Base-by-base conservation (phyloP, 1,140 invertebrate genomes). In the Cylas formicarius region DNA sequence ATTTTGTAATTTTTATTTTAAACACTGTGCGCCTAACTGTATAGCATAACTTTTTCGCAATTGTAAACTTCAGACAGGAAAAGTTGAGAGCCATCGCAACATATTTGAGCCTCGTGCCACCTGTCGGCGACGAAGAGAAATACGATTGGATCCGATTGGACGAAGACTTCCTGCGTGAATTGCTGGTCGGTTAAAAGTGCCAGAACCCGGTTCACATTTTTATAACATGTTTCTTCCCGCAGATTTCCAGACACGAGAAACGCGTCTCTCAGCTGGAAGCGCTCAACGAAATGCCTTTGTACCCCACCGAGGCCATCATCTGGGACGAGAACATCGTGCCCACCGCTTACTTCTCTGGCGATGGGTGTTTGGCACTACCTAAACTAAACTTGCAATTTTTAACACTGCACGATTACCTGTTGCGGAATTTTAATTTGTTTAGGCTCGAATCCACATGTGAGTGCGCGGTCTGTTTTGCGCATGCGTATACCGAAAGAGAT, bases 291-390 rank as follows among this genome's bases (percentile, higher is more conserved):
- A 96, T 99, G 90, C 94, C 97, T 0, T 71, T 99, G 0, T 99
- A 99, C 68, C 97, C 96, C 1, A 98, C 93, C 0, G 96, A 99
- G 65, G 82, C 91, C 34, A 84, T 99, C 7, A 96, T 99, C 53
- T 99, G 97, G 97, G 92, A 99, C 70, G 94, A 98, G 65, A 98
- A 97, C 62, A 81, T 99, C 21, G 95, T 99, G 1, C 97, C 97
- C 0, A 90, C 89, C 0, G 94, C 98, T 58, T 97, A 95, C 67
- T 97, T 90, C 68, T 91, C 88, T 36, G 91, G 92, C 1, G 93
- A 98, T 66, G 90, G 84, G 19, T 93, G 89, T 60, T 70, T 99
- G 6, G 95, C 97, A 0, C 69, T 99, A 44, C 95, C 97, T 1
- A 99, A 99, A 67, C 69, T 99, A 1, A 99, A 99, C 72, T 72